These are phyloP conservation scores for Monomorium pharaonis DNA, from an alignment of 1,140 invertebrate species.

Conservation along the genomic window DNA sequence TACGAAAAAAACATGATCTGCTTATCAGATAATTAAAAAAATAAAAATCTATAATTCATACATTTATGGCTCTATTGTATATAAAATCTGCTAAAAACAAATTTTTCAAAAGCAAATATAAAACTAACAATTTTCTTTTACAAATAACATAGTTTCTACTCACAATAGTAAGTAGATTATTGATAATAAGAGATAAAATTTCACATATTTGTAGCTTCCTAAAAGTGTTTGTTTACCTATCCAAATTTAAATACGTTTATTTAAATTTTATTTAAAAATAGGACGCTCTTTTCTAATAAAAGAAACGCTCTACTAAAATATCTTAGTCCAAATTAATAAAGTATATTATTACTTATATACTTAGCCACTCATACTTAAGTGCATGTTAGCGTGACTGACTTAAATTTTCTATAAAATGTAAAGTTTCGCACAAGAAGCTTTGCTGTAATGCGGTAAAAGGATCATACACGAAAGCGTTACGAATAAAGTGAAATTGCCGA, in stretches of 20 bases:
- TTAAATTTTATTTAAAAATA: background rate
- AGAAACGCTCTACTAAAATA: background rate
- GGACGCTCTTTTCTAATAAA: background rate
- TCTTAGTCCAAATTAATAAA: constrained; percentile 3
- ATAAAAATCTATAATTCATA: too few species aligned
- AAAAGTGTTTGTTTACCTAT: too few species aligned
- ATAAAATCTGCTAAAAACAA: too few species aligned
- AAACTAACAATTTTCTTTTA: too few species aligned
- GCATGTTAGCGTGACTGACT: constrained; percentile 34
- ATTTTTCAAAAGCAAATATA: too few species aligned
- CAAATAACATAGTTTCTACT: too few species aligned
- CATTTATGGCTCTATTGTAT: too few species aligned
- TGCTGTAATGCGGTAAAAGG: background rate
- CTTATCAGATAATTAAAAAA: too few species aligned
- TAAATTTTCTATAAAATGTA: constrained; percentile 46
- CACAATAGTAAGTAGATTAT: too few species aligned
- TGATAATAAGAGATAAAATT: too few species aligned
- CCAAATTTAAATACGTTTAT: background rate
- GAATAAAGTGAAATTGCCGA: constrained; percentile 6
- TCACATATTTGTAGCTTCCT: too few species aligned
- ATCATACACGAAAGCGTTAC: constrained; percentile 8
- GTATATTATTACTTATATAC: background rate
- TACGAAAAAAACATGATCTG: too few species aligned
- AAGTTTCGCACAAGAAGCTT: constrained; percentile 23
- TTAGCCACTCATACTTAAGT: background rate